A percentile compares a stretch with the other conserved stretches of the same genome.
Evolutionary conservation across 2,888 invertebrate genomes (phyloP).

Genomic region (Xestia c-nigrum): DNA sequence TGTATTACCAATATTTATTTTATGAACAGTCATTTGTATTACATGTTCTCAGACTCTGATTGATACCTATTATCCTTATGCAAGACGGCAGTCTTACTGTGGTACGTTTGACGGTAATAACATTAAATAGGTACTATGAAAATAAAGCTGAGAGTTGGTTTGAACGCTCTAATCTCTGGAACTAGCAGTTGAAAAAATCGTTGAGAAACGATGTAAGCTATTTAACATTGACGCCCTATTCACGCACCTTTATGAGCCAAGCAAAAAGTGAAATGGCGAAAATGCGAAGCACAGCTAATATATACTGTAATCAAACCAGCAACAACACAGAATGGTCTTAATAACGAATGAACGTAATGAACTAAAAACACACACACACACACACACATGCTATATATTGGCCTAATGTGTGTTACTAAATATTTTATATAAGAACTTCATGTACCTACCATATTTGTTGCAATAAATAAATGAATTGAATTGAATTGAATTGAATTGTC

Average conservation of each 20-base stretch:
- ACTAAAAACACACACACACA: too few species aligned
- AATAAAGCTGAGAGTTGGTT: neutral
- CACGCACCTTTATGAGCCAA: neutral
- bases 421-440: too few species aligned
- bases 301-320: neutral
- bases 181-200: neutral
- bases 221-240: neutral
- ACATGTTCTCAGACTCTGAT: neutral
- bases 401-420: too few species aligned
- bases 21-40: neutral
- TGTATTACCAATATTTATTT: neutral
- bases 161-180: neutral
- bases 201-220: neutral
- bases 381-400: too few species aligned
- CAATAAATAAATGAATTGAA: too few species aligned
- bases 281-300: neutral
- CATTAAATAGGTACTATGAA: neutral
- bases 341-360: too few species aligned
- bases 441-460: too few species aligned
- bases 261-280: neutral
- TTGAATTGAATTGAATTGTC: too few species aligned
- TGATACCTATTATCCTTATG: constrained; percentile 7
- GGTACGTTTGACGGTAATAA: neutral
- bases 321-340: neutral
- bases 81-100: neutral